Evolutionary conservation across 2,797 vertebrate genomes (phyloP), one percentile per base, ranked within the genome.

Genomic region (Choloepus didactylus): DNA sequence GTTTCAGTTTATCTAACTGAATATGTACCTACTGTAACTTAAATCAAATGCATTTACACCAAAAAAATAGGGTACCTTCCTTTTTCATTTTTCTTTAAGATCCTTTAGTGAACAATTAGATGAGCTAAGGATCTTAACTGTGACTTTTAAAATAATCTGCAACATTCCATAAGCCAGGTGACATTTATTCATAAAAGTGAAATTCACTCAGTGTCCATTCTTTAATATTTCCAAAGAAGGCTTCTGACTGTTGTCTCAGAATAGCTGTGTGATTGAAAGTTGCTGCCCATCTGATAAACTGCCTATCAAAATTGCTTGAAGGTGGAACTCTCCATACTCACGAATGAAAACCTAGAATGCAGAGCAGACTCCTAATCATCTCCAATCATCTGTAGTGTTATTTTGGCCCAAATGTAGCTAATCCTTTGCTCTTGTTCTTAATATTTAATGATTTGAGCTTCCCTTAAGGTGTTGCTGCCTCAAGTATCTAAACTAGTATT

Each of bases 381-480:
- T 66, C 80, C 54, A 83, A 87, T 70, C 83, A 46, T 75, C 69
- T 82, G 0, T 6, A 49, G 21, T 41, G 54, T 89, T 87, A 18
- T 56, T 38, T 62, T 44, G 29, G 31, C 15, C 46, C 15, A 72
- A 44, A 41, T 29, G 46, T 46, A 81, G 41, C 7, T 49, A 18
- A 85, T 27, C 10, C 31, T 80, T 89, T 35, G 14, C 19, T 69
- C 9, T 35, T 79, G 16, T 18, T 82, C 11, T 82, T 88, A 70
- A 84, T 76, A 62, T 72, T 86, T 35, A 87, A 95, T 46, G 44
- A 92, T 80, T 29, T 82, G 29, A 84, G 31, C 67, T 93, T 94
- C 94, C 60, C n/a, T 93, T 72, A 64, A 77, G 44, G 60, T 15
- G 9, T 25, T 10, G 54, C 59, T 70, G 25, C 35, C 14, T 79